Percentiles rank a stretch among this genome's conserved stretches.
Conservation (phyloP, 1,140 invertebrate species). For the Drosophila prosaltans region DNA sequence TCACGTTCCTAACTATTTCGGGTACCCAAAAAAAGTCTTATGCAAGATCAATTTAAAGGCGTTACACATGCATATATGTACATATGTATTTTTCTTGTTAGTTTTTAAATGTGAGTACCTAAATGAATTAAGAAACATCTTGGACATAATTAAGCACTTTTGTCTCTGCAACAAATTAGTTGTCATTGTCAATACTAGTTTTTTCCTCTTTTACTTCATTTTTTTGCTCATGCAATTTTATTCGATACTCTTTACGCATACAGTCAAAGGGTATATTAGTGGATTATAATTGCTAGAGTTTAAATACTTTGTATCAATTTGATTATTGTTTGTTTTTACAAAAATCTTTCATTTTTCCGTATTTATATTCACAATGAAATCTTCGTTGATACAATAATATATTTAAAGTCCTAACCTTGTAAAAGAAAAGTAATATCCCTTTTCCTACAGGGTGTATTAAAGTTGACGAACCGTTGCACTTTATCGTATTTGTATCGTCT, state of each 20-base stretch:
- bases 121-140: conserved; percentile 10
- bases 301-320: too few species aligned
- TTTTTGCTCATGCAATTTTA: conserved; percentile 33
- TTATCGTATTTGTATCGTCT: conserved; percentile 40
- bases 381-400: too few species aligned
- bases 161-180: conserved; percentile 17
- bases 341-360: too few species aligned
- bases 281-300: background rate
- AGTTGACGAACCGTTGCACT: background rate
- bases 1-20: background rate
- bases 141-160: conserved; percentile 26
- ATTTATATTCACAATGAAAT: too few species aligned
- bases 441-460: background rate
- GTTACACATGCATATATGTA: background rate
- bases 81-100: background rate
- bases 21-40: background rate
- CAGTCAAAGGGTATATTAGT: background rate
- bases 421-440: too few species aligned
- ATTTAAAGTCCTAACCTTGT: too few species aligned
- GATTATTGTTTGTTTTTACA: too few species aligned
- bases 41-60: background rate
- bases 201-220: conserved; percentile 23
- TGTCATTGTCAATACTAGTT: conserved; percentile 14
- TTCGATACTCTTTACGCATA: background rate
- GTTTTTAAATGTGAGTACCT: background rate